phyloP scores from a whole-genome alignment of 2,797 vertebrate genomes.

The Thalassophryne amazonica region DNA sequence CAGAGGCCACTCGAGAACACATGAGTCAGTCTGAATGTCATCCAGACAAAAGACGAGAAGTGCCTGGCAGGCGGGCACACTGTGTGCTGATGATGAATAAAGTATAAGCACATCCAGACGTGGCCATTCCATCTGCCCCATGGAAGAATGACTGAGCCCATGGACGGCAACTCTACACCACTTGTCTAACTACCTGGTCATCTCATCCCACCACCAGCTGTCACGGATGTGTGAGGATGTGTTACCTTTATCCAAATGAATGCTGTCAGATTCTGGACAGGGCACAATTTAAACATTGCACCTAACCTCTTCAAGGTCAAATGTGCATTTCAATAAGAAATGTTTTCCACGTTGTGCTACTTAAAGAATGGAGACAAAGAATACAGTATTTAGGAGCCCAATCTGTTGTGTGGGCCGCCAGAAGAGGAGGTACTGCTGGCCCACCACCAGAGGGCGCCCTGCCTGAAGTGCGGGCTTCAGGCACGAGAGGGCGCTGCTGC shows the following conservation, averaged over 20 bases:
- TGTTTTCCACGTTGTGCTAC: too few relatives aligned
- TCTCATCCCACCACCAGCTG: neutral
- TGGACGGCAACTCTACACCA: slow-evolving; percentile 49
- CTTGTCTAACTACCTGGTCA: slow-evolving; percentile 13
- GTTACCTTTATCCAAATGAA: neutral
- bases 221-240: neutral
- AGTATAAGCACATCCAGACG: slow-evolving; percentile 45
- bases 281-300: neutral
- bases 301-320: neutral
- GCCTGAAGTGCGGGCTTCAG: too few relatives aligned
- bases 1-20: slow-evolving; percentile 39
- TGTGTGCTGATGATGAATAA: slow-evolving; percentile 54
- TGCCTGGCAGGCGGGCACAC: slow-evolving; percentile 26
- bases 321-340: too few relatives aligned
- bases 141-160: slow-evolving; percentile 24
- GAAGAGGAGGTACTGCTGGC: too few relatives aligned
- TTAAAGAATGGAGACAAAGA: too few relatives aligned
- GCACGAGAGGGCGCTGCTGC: too few relatives aligned
- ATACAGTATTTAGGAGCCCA: too few relatives aligned
- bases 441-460: too few relatives aligned
- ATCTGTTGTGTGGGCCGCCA: too few relatives aligned
- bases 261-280: neutral
- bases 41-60: slow-evolving; percentile 45
- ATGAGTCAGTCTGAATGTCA: slow-evolving; percentile 45
- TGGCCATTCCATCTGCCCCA: slow-evolving; percentile 47